Evolutionary conservation across 2,797 vertebrate genomes (phyloP).

Genomic region (Tamandua tetradactyla): DNA sequence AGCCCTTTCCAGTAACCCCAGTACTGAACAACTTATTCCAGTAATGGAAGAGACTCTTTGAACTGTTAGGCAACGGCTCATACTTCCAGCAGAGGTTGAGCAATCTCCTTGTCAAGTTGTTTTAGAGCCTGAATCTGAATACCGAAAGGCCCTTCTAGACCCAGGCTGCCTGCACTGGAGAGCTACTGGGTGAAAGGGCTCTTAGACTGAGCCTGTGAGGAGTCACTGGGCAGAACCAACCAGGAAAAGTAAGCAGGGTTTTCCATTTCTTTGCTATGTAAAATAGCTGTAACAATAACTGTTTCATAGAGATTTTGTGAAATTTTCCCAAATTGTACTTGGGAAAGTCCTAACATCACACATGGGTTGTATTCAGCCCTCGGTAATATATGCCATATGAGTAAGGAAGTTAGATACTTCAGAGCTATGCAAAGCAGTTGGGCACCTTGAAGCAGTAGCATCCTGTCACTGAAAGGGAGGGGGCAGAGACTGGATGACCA

Average conservation of each 20-base stretch:
- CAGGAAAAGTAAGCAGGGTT: not conserved
- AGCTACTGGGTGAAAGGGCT: not conserved
- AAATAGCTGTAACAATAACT: not conserved
- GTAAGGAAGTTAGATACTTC: not conserved
- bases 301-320: not conserved
- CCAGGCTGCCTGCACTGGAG: not conserved
- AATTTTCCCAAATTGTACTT: not conserved
- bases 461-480: not conserved
- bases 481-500: not conserved
- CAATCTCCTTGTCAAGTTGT: conserved; percentile 53
- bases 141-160: not conserved
- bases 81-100: conserved; percentile 42
- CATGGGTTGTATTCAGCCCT: not conserved
- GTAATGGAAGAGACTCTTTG: conserved; percentile 39
- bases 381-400: not conserved
- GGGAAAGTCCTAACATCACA: not conserved
- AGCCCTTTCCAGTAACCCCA: conserved; percentile 49
- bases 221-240: not conserved
- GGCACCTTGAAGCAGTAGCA: not conserved
- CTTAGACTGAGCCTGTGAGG: not conserved
- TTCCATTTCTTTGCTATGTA: not conserved
- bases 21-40: conserved; percentile 34
- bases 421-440: not conserved
- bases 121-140: conserved; percentile 15
- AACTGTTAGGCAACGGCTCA: conserved; percentile 38